Evolutionary conservation across 2,888 invertebrate genomes (phyloP).

Genomic region (Nephrocerus scutellatus): DNA sequence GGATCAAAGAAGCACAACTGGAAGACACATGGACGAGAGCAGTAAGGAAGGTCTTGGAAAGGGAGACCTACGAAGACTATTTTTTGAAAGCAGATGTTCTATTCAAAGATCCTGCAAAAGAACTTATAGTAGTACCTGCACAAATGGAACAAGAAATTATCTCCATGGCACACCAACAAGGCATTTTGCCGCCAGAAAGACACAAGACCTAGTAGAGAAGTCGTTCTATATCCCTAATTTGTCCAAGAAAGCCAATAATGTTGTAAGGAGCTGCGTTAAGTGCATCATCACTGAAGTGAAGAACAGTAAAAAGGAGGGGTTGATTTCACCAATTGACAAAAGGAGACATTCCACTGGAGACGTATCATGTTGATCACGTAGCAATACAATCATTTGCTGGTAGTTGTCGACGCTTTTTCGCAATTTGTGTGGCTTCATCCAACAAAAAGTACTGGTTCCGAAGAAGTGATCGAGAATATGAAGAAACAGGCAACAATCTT

Average conservation of each 20-base stretch:
- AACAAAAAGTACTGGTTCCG: conserved; percentile 25
- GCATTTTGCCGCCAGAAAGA: conserved; percentile 35
- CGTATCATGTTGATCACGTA: conserved; percentile 37
- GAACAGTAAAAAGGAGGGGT: conserved; percentile 33
- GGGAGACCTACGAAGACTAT: conserved; percentile 5
- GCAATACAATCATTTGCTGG: conserved; percentile 33
- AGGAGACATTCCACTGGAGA: no score
- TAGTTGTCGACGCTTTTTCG: conserved; percentile 33
- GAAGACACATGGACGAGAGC: conserved; percentile 6
- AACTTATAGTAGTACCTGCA: conserved; percentile 31
- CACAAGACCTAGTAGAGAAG: conserved; percentile 23
- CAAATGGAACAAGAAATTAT: conserved; percentile 34
- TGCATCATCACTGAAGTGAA: conserved; percentile 24
- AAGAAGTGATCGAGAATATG: conserved; percentile 31
- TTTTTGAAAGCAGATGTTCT: conserved; percentile 9
- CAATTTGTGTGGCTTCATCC: conserved; percentile 39
- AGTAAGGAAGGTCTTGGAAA: conserved; percentile 5
- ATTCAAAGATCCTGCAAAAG: conserved; percentile 6
- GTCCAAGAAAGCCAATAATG: conserved; percentile 5
- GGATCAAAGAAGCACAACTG: conserved; percentile 2
- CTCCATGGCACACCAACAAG: conserved; percentile 30
- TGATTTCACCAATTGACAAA: no score
- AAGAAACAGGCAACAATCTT: conserved; percentile 12
- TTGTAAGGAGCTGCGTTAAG: conserved; percentile 15
- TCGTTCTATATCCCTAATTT: conserved; percentile 27